A percentile compares a stretch with the other conserved stretches of the same genome.
phyloP scores from a whole-genome alignment of 2,888 invertebrate genomes.

The Acanthosepion esculentum region DNA sequence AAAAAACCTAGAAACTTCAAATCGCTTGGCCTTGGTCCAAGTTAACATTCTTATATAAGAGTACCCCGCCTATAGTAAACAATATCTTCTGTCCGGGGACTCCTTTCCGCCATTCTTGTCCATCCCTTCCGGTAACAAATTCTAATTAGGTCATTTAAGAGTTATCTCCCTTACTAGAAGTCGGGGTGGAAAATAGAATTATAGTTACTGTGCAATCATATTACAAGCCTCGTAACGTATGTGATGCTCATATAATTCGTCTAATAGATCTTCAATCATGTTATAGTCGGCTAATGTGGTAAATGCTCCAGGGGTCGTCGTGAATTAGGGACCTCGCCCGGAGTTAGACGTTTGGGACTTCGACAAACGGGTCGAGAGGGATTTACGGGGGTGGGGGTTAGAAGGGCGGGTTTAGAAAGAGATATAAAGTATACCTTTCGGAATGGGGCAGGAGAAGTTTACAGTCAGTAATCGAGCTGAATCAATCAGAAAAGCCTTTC shows the following conservation, averaged over 20 bases:
- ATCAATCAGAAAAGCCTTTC: slow-evolving; percentile 2
- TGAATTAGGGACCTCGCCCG: slow-evolving; percentile 33
- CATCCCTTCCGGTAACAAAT: slow-evolving; percentile 7
- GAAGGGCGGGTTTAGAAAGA: not conserved
- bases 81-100: not conserved
- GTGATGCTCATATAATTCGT: not conserved
- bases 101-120: not conserved
- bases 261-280: slow-evolving; percentile 33
- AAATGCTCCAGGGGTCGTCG: slow-evolving; percentile 22
- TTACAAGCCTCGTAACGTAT: slow-evolving; percentile 1
- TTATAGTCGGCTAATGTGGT: slow-evolving; percentile 9
- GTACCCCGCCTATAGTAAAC: not conserved
- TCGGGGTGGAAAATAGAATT: not conserved
- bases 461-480: slow-evolving; percentile 8
- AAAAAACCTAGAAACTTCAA: not conserved
- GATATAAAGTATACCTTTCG: not conserved
- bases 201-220: slow-evolving; percentile 20
- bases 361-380: not conserved
- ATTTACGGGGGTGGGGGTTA: not conserved
- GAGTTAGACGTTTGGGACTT: slow-evolving; percentile 13
- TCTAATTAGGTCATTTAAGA: slow-evolving; percentile 33
- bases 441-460: not conserved
- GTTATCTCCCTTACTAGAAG: not conserved
- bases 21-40: not conserved
- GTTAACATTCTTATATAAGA: not conserved